Conservation (phyloP, 2,888 invertebrate genomes). For the Callyntrura sp. region DNA sequence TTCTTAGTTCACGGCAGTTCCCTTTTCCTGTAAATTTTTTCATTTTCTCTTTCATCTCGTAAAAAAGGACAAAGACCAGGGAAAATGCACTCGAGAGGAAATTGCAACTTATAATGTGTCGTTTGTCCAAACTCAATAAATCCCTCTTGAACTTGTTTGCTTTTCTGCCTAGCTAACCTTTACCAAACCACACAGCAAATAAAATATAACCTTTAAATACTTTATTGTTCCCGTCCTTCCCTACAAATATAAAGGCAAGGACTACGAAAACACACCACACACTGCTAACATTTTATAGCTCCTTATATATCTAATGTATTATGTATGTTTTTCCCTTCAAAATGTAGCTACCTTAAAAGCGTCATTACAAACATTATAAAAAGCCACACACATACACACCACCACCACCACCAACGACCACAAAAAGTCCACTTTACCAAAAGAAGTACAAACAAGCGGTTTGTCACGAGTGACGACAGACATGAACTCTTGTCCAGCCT, state of each 20-base stretch:
- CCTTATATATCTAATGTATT: not conserved
- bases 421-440: constrained; percentile 54
- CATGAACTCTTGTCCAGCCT: constrained; percentile 40
- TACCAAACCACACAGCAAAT: constrained; percentile 21
- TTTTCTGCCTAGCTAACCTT: constrained; percentile 53
- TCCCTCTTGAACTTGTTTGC: constrained; percentile 75
- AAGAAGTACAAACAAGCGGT: constrained; percentile 44
- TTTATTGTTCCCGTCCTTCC: constrained; percentile 8
- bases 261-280: not conserved
- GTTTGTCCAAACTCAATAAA: constrained; percentile 75
- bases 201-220: constrained; percentile 42
- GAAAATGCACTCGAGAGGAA: constrained; percentile 69
- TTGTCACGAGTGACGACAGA: constrained; percentile 39
- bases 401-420: not conserved
- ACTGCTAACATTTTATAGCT: not conserved
- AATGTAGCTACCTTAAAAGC: not conserved
- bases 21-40: constrained; percentile 4
- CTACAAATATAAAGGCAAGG: not conserved
- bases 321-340: constrained; percentile 1
- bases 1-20: not conserved
- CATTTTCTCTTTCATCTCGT: constrained; percentile 23
- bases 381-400: constrained; percentile 28
- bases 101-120: constrained; percentile 74
- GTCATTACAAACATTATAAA: constrained; percentile 2
- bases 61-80: constrained; percentile 62